phyloP scores from a whole-genome alignment of 2,113 vertebrate species.

The Thamnaconus septentrionalis region DNA sequence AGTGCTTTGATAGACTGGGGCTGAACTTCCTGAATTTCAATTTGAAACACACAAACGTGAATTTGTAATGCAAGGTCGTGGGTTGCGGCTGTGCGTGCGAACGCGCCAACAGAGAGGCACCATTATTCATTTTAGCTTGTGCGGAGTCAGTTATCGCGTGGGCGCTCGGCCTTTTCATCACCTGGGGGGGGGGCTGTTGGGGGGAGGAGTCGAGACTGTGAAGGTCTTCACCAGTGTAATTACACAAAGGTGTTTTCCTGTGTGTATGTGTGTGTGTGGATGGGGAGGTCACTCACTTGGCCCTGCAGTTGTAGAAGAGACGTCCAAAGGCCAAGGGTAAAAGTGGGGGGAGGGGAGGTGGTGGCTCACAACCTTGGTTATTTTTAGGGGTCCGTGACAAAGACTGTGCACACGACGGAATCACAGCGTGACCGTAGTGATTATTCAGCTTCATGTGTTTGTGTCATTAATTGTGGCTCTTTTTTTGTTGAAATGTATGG shows the following conservation, averaged over 20 bases:
- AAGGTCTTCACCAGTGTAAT: conserved; percentile 44
- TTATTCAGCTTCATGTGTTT: conserved; percentile 8
- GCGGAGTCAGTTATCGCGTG: not conserved
- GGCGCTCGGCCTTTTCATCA: conserved; percentile 1
- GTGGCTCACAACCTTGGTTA: conserved; percentile 1
- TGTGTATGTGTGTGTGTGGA: conserved; percentile 27
- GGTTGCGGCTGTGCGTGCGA: too few species aligned
- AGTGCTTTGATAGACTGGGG: too few species aligned
- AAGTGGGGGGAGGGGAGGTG: conserved; percentile 8
- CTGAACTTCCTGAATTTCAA: too few species aligned
- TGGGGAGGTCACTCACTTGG: conserved; percentile 43
- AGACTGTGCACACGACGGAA: not conserved
- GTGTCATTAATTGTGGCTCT: too few species aligned
- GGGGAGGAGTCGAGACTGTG: conserved; percentile 29
- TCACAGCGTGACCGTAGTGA: conserved; percentile 1
- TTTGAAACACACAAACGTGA: too few species aligned
- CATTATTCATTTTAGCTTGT: too few species aligned
- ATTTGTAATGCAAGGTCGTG: too few species aligned
- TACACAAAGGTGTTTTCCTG: conserved; percentile 20
- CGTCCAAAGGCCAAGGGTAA: conserved; percentile 42
- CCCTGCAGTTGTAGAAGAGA: conserved; percentile 16
- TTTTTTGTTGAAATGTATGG: too few species aligned
- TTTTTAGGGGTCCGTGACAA: conserved; percentile 14
- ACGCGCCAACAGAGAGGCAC: too few species aligned
- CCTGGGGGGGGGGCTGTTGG: conserved; percentile 5